A percentile compares a stretch with the other conserved stretches of the same genome.
These are phyloP conservation scores for Chorisops tibialis DNA, from an alignment of 2,888 invertebrate genomes.

Conservation along the genomic window DNA sequence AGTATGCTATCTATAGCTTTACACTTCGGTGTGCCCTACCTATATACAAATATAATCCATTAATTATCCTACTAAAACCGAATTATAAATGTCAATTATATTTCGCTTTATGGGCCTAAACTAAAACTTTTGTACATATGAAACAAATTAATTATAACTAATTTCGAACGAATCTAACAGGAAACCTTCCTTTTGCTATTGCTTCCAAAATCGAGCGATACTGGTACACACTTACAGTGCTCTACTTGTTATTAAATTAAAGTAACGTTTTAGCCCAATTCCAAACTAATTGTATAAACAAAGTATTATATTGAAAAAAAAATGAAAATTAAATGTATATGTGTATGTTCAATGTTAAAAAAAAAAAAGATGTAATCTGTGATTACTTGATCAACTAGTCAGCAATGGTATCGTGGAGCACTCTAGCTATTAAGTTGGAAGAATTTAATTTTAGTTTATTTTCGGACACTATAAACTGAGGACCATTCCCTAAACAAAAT, in stretches of 20 bases:
- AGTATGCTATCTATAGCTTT: background rate
- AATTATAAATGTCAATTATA: conserved; percentile 12
- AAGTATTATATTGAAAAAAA: background rate
- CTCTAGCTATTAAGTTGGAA: background rate
- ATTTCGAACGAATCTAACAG: too few species aligned
- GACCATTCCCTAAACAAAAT: conserved; percentile 3
- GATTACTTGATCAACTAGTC: conserved; percentile 17
- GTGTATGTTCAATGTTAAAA: conserved; percentile 7
- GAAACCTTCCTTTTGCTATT: too few species aligned
- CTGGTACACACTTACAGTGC: background rate
- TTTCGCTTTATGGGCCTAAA: conserved; percentile 10
- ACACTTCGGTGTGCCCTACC: background rate
- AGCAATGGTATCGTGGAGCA: conserved; percentile 22
- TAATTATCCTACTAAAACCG: background rate
- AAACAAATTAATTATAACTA: too few species aligned
- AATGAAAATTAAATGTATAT: background rate
- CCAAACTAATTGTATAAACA: background rate
- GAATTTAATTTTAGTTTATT: background rate
- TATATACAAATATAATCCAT: background rate
- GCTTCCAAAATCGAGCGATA: too few species aligned
- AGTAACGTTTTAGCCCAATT: background rate
- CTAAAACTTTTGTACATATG: too few species aligned
- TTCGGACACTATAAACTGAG: conserved; percentile 9
- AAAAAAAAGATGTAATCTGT: conserved; percentile 20
- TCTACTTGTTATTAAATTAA: background rate